These are phyloP conservation scores for Paragorgia papillata DNA, from an alignment of 92 coral and sea anemone genomes.

Conservation along the genomic window DNA sequence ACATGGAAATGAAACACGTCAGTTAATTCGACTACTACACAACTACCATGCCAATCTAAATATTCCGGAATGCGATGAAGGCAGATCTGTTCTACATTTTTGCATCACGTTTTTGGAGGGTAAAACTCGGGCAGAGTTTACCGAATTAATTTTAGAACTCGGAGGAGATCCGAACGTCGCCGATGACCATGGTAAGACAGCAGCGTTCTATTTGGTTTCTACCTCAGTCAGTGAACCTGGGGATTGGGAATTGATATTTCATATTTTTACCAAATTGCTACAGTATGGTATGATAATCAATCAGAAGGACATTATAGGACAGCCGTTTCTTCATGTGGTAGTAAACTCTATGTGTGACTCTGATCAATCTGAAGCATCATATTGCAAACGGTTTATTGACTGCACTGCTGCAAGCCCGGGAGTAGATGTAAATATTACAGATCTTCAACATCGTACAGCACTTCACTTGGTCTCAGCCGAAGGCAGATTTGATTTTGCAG, in stretches of 20 bases:
- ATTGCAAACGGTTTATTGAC: not conserved
- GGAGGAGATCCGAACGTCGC: constrained; percentile 35
- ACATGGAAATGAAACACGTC: no score
- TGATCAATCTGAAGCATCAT: not conserved
- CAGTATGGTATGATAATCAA: not conserved
- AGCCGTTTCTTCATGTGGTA: constrained; percentile 27
- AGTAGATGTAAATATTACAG: constrained; percentile 50
- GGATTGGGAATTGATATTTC: not conserved
- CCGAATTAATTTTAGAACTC: not conserved
- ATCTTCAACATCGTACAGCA: constrained; percentile 64
- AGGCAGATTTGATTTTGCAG: constrained; percentile 58
- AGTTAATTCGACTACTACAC: constrained; percentile 1
- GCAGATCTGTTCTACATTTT: constrained; percentile 29
- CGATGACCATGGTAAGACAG: constrained; percentile 19
- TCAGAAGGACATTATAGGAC: constrained; percentile 17
- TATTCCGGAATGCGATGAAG: not conserved
- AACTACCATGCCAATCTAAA: constrained; percentile 25
- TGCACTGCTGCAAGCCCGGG: not conserved
- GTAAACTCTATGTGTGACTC: not conserved
- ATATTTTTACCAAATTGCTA: not conserved
- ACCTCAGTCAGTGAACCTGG: not conserved
- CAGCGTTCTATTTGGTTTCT: constrained; percentile 10
- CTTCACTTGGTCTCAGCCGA: constrained; percentile 69
- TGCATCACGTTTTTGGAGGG: not conserved
- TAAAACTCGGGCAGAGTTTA: not conserved